Base-by-base conservation (phyloP, 2,888 invertebrate genomes). In the Himalopsyche kuldschensis region DNA sequence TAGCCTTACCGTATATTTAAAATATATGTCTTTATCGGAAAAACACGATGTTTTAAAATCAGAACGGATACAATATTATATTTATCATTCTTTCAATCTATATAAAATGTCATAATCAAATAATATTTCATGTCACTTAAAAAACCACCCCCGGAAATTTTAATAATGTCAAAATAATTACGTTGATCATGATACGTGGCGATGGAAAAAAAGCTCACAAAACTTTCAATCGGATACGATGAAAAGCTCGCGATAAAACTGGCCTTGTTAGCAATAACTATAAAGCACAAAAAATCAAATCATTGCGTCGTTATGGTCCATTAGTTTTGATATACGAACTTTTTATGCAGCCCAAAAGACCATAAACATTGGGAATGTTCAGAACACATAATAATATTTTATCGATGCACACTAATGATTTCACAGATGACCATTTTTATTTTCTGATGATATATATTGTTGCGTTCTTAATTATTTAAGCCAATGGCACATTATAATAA, bases 301-400 rank as follows among this genome's bases (percentile, higher is more conserved):
- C 69, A 69, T 27, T 69, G 69, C 69, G 69, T 69, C 69, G 69
- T 69, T 69, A 27, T 69, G 69, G 69, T 69, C 69, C 69, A 69
- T 69, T 69, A 69, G 69, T 69, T 69, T 69, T 69, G 69, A 69
- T 69, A 69, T 69, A 69, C 69, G 69, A 69, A 69, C 69, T 69
- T 69, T 63, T 69, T 27, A 27, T 27, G 8, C 15, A 27, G 69
- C 20, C 69, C 69, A 30, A 63, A 30, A 69, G 69, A 69, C 24
- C 69, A 55, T 55, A 69, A 69, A 69, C 69, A 69, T 69, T 69
- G 69, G 30, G 10, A 27, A 69, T 69, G 69, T 69, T 69, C 69
- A 27, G 69, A 27, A 69, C 27, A 69, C 55, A 69, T 69, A 15
- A 69, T 69, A 69, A 69, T 69, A 69, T 69, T 69, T 69, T 69